A percentile compares a stretch with the other conserved stretches of the same genome.
These are phyloP conservation scores for Hyposmocoma kahamanoa DNA, from an alignment of 1,140 invertebrate species.

Conservation along the genomic window DNA sequence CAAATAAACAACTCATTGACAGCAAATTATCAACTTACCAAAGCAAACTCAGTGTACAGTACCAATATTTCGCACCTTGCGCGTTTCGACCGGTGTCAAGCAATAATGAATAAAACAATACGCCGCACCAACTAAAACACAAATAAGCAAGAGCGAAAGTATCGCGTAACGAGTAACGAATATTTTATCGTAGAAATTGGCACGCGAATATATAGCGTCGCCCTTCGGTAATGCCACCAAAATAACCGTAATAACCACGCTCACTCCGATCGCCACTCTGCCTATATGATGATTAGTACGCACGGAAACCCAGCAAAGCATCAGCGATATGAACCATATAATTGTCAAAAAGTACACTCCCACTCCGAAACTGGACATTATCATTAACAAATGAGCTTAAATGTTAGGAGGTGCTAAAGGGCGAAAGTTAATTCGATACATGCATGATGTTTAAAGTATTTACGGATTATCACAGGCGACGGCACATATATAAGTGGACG, in stretches of 20 bases:
- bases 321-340: slow-evolving; percentile 49
- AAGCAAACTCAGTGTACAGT: slow-evolving; percentile 25
- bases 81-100: slow-evolving; percentile 46
- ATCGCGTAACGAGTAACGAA: slow-evolving; percentile 44
- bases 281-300: slow-evolving; percentile 58
- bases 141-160: slow-evolving; percentile 41
- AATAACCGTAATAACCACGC: slow-evolving; percentile 44
- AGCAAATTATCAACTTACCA: slow-evolving; percentile 25
- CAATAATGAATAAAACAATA: slow-evolving; percentile 50
- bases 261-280: slow-evolving; percentile 40
- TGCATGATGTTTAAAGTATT: slow-evolving; percentile 16
- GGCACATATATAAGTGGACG: slow-evolving; percentile 12
- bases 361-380: slow-evolving; percentile 50
- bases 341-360: slow-evolving; percentile 57
- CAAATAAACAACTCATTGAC: not conserved
- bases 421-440: slow-evolving; percentile 9
- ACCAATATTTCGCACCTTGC: slow-evolving; percentile 49
- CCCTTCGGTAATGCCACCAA: slow-evolving; percentile 49
- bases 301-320: slow-evolving; percentile 57
- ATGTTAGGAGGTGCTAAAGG: not conserved
- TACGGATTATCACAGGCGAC: slow-evolving; percentile 17
- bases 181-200: slow-evolving; percentile 58
- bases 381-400: not conserved
- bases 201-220: slow-evolving; percentile 21
- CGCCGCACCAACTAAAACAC: slow-evolving; percentile 33